Evolutionary conservation across 2,888 invertebrate genomes (phyloP).

Genomic region (Myopa tessellatipennis): DNA sequence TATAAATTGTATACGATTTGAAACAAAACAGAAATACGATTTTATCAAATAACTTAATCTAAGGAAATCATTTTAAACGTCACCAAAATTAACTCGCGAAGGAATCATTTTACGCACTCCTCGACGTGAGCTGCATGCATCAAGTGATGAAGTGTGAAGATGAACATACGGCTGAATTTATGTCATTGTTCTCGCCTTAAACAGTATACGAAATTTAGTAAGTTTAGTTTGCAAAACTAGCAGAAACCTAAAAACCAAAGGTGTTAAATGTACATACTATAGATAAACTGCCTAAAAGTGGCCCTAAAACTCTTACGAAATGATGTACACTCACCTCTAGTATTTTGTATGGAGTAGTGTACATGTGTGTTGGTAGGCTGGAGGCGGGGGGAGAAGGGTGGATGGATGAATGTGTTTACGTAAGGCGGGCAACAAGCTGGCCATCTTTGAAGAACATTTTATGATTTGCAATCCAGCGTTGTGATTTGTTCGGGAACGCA

Average conservation of each 20-base stretch:
- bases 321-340: not conserved
- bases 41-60: slow-evolving; percentile 46
- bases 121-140: slow-evolving; percentile 13
- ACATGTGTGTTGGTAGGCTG: not conserved
- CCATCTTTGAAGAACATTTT: too few relatives aligned
- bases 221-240: not conserved
- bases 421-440: too few relatives aligned
- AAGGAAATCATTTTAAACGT: slow-evolving; percentile 8
- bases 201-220: slow-evolving; percentile 33
- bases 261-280: not conserved
- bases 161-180: not conserved
- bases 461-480: too few relatives aligned
- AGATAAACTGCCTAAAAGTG: not conserved
- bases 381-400: not conserved
- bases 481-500: not conserved
- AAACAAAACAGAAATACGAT: slow-evolving; percentile 42
- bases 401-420: too few relatives aligned
- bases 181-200: slow-evolving; percentile 37
- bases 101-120: not conserved
- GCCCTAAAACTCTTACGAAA: not conserved
- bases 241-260: slow-evolving; percentile 23
- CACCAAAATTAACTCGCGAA: not conserved
- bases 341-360: not conserved
- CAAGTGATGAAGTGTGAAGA: not conserved
- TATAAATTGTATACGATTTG: slow-evolving; percentile 49